Percentiles rank a stretch among this genome's conserved stretches.
Conservation (phyloP, 2,888 invertebrate genomes). For the Agrochola lychnidis region DNA sequence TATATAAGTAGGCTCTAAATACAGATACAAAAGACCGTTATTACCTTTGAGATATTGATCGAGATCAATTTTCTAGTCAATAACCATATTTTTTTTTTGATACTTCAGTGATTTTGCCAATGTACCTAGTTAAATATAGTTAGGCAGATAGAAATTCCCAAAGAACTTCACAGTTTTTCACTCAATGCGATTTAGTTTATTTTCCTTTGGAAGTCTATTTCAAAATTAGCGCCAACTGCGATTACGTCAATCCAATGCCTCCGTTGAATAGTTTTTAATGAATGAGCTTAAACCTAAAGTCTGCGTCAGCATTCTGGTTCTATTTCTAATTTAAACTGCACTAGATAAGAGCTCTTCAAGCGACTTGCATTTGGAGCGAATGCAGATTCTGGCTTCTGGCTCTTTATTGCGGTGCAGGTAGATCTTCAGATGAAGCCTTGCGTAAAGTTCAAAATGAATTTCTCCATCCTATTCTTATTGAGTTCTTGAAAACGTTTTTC, state of each 20-base stretch:
- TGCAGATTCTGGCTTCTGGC: conserved; percentile 27
- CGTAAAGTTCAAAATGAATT: conserved; percentile 48
- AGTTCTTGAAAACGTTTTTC: conserved; percentile 22
- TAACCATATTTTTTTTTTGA: background rate
- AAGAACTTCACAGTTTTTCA: background rate
- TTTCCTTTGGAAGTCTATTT: conserved; percentile 7
- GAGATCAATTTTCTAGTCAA: background rate
- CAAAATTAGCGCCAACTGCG: conserved; percentile 13
- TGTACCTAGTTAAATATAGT: background rate
- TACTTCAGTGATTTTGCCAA: background rate
- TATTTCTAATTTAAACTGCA: conserved; percentile 44
- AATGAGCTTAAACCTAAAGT: conserved; percentile 16
- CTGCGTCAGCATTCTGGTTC: conserved; percentile 5
- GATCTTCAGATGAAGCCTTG: background rate
- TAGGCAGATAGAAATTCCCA: background rate
- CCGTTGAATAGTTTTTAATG: conserved; percentile 44
- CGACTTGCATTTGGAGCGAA: conserved; percentile 25
- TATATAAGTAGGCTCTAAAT: background rate
- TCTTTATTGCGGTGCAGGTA: conserved; percentile 19
- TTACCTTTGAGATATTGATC: background rate
- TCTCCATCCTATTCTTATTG: conserved; percentile 31
- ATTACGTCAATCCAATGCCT: conserved; percentile 36
- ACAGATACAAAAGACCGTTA: background rate
- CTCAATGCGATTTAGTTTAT: conserved; percentile 1
- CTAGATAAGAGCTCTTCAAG: conserved; percentile 13